phyloP scores from a whole-genome alignment of 2,888 invertebrate species.

The Stenurella melanura region DNA sequence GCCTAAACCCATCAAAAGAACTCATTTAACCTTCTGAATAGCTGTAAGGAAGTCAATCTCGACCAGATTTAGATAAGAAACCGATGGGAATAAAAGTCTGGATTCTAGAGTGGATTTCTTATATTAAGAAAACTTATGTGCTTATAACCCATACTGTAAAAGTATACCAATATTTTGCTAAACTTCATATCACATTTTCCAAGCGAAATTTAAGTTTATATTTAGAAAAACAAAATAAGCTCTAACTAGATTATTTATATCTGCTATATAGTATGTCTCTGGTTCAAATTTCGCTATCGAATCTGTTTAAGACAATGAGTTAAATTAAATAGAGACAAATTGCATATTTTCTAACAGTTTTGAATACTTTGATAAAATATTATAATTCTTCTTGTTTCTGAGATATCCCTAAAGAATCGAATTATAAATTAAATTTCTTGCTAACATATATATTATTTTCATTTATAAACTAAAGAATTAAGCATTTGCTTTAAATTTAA shows the following conservation, averaged over 20 bases:
- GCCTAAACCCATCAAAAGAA: constrained; percentile 64
- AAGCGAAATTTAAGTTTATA: neutral
- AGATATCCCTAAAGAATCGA: no score
- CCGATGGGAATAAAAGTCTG: constrained; percentile 62
- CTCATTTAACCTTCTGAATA: constrained; percentile 66
- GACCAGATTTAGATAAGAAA: constrained; percentile 66
- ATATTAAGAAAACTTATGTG: constrained; percentile 40
- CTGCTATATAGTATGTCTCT: neutral
- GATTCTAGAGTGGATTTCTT: constrained; percentile 39
- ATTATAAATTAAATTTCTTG: no score
- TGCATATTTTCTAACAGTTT: no score
- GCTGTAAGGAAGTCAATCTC: constrained; percentile 66
- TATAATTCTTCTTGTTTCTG: no score
- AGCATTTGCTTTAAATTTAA: no score
- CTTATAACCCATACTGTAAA: constrained; percentile 31
- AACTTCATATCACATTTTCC: constrained; percentile 11
- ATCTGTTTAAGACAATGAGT: neutral
- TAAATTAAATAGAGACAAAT: no score
- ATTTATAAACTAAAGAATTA: no score
- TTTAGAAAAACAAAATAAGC: neutral
- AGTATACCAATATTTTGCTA: constrained; percentile 16
- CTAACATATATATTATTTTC: no score
- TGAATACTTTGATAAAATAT: no score
- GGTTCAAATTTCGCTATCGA: no score
- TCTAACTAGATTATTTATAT: neutral